A percentile compares a stretch with the other conserved stretches of the same genome.
phyloP scores from a whole-genome alignment of 2,113 vertebrate genomes.

The Aplodontia rufa region DNA sequence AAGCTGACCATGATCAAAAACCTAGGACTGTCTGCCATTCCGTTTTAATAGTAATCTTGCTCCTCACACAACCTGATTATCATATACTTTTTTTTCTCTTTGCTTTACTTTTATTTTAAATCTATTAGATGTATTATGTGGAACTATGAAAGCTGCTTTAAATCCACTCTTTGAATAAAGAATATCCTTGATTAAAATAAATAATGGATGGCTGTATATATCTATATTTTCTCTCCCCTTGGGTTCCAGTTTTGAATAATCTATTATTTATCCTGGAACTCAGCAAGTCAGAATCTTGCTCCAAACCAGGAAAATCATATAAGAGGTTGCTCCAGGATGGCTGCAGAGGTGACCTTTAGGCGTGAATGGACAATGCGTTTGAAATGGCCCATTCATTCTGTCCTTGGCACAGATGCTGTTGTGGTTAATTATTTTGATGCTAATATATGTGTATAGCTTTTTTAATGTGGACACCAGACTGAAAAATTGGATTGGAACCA shows the following conservation, averaged over 20 bases:
- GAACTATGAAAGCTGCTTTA: background rate
- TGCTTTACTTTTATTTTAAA: conserved; percentile 46
- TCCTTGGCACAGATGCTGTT: conserved; percentile 69
- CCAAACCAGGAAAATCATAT: background rate
- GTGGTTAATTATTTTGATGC: conserved; percentile 72
- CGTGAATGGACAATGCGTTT: conserved; percentile 58
- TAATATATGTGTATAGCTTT: conserved; percentile 70
- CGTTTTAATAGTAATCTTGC: background rate
- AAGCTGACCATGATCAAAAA: background rate
- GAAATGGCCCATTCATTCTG: conserved; percentile 58
- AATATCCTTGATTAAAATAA: conserved; percentile 52
- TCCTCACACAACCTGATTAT: background rate
- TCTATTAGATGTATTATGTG: background rate
- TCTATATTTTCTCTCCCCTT: background rate
- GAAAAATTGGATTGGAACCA: conserved; percentile 71
- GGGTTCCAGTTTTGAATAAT: conserved; percentile 22
- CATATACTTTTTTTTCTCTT: background rate
- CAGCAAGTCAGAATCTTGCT: conserved; percentile 30
- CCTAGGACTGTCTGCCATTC: too few relatives aligned
- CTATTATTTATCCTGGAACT: conserved; percentile 32
- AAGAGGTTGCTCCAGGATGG: background rate
- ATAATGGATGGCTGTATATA: background rate
- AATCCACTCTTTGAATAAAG: background rate
- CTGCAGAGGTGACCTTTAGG: conserved; percentile 68
- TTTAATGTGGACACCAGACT: conserved; percentile 65